Evolutionary conservation across 2,888 invertebrate species (phyloP), one percentile per base, ranked within the genome.

Genomic region (Sarcophaga carnaria): DNA sequence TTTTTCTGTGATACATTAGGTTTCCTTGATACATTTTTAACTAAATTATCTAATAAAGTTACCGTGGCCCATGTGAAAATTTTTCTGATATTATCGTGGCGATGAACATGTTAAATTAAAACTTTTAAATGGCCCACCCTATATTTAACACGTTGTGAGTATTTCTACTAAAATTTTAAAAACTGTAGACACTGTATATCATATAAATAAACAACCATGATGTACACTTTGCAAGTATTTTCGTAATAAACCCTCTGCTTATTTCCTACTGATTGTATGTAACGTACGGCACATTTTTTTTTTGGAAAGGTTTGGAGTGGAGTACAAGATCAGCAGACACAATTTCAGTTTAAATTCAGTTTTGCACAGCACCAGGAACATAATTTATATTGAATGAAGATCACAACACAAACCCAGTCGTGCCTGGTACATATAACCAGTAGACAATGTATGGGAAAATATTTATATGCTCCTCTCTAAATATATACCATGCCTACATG

Each of bases 381-480:
- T 75, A 75, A 75, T 59, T 81, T 20, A 78, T 78, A 62, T 27
- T 4, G 45, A 67, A 67, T 12, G 64, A 80, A 80, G 66, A 71
- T 76, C 76, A 84, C 20, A 71, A 71, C 80, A 84, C 80, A 84
- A 64, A 54, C 76, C 27, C 84, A 84, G 69, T n/a, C n/a, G n/a
- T 10, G 4, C 20, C 47, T 79, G 81, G 79, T 81, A 22, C 1
- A 22, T 1, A 84, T 79, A 81, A 78, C 69, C 49, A 63, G 80
- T 75, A 70, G 60, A 78, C 84, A 87, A 67, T 77, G 87, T 87
- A 79, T 87, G 87, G 87, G 84, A 87, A 87, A 84, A 62, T 37
- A 37, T 37, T 37, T 37, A 37, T 37, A 37, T 37, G 37, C 37
- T 37, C 37, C 37, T 37, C 37, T 37, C 37, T 37, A 37, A 8